A percentile compares a stretch with the other conserved stretches of the same genome.
phyloP scores from a whole-genome alignment of 2,888 invertebrate genomes.

The Neocrepidodera transversa region DNA sequence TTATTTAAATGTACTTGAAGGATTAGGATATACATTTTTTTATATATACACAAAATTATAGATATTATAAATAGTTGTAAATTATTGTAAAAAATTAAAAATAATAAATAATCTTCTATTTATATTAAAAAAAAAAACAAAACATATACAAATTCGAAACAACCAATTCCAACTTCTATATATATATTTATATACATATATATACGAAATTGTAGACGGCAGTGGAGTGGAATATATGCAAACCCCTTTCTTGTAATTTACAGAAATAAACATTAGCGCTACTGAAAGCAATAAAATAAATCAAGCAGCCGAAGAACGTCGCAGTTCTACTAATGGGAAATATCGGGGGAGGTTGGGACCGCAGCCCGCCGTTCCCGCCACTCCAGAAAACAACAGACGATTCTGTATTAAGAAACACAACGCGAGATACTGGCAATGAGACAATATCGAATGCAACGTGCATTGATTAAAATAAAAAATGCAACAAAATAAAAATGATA shows the following conservation, averaged over 20 bases:
- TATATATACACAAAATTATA: no score
- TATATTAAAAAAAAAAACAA: no score
- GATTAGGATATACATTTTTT: no score
- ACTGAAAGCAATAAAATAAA: conserved; percentile 67
- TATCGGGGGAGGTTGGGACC: conserved; percentile 41
- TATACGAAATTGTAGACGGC: not conserved
- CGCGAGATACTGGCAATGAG: conserved; percentile 29
- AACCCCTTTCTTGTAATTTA: conserved; percentile 67
- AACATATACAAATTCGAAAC: no score
- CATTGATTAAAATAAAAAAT: no score
- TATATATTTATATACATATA: conserved; percentile 25
- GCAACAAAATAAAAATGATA: no score
- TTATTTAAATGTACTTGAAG: conserved; percentile 1
- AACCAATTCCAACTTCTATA: not conserved
- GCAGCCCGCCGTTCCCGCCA: conserved; percentile 27
- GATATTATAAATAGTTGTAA: no score
- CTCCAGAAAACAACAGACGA: conserved; percentile 41
- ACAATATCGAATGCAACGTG: conserved; percentile 17
- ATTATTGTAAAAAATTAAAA: no score
- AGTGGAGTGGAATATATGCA: conserved; percentile 52
- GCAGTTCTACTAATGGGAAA: conserved; percentile 43
- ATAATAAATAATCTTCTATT: no score
- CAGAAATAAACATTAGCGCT: conserved; percentile 67
- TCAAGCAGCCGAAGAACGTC: conserved; percentile 57
- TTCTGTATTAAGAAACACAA: conserved; percentile 43